Conservation (phyloP, 2,888 invertebrate species). For the Metallyticus violacea region DNA sequence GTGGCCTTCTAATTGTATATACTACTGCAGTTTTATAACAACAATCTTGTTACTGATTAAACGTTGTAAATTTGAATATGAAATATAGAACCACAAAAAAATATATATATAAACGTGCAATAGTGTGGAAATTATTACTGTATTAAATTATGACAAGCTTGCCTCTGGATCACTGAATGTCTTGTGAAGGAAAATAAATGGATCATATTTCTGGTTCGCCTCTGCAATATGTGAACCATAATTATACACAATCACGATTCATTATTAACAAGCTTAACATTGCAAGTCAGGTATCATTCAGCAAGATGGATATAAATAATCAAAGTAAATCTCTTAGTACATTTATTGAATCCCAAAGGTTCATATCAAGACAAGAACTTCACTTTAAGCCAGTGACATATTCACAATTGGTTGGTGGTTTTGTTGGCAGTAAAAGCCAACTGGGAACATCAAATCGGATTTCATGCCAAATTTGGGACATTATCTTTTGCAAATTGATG, state of each 20-base stretch:
- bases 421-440: constrained; percentile 30
- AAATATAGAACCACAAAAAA: too few species aligned
- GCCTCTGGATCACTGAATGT: too few species aligned
- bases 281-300: neutral
- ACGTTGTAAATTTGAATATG: too few species aligned
- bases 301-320: neutral
- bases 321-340: neutral
- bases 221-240: neutral
- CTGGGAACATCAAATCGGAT: constrained; percentile 13
- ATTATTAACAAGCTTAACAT: neutral
- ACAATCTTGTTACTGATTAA: too few species aligned
- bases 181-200: neutral
- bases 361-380: neutral
- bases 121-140: too few species aligned
- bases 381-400: neutral
- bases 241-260: neutral
- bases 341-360: neutral
- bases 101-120: too few species aligned
- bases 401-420: constrained; percentile 27
- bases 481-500: constrained; percentile 17
- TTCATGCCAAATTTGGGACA: constrained; percentile 22
- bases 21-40: neutral
- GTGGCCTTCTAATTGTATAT: neutral
- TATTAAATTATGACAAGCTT: too few species aligned
- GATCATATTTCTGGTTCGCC: neutral